phyloP scores from a whole-genome alignment of 30 jellyfish, hydroid and myxozoan genomes.

The Aurelia aurita complex sp. Pacific region DNA sequence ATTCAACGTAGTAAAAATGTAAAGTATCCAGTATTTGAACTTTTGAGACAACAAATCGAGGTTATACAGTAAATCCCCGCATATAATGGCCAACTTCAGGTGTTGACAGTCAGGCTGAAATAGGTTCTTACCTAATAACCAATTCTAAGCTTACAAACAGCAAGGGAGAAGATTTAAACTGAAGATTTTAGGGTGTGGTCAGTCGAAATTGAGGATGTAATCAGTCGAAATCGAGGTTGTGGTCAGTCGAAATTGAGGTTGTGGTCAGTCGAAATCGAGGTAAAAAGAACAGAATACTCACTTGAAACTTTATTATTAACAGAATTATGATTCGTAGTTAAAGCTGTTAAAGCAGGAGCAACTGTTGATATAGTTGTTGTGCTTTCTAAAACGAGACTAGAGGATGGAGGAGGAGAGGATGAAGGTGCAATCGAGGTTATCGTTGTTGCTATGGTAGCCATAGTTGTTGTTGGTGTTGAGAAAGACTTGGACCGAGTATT shows the following conservation, averaged over 20 bases:
- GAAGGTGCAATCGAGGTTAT: constrained; percentile 35
- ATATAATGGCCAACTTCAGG: too few species aligned
- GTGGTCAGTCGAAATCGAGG: not conserved
- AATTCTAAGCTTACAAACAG: too few species aligned
- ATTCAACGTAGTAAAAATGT: too few species aligned
- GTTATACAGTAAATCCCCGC: not conserved
- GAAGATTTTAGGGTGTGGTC: too few species aligned
- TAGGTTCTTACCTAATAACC: too few species aligned
- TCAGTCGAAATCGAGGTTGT: not conserved
- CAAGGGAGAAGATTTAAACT: too few species aligned
- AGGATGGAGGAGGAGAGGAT: not conserved
- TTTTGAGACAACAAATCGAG: not conserved
- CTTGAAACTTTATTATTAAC: not conserved
- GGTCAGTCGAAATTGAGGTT: too few species aligned
- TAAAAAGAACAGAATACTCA: not conserved
- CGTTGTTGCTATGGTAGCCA: constrained; percentile 15
- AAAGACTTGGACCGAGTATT: constrained; percentile 46
- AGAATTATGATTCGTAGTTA: constrained; percentile 3
- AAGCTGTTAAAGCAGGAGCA: not conserved
- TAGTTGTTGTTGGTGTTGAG: constrained; percentile 43
- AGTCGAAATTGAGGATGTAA: not conserved
- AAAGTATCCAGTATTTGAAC: too few species aligned
- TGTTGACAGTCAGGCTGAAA: too few species aligned
- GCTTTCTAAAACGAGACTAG: not conserved
- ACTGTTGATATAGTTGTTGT: not conserved